phyloP scores from a whole-genome alignment of 2,797 vertebrate species.

The Coregonus suidteri region DNA sequence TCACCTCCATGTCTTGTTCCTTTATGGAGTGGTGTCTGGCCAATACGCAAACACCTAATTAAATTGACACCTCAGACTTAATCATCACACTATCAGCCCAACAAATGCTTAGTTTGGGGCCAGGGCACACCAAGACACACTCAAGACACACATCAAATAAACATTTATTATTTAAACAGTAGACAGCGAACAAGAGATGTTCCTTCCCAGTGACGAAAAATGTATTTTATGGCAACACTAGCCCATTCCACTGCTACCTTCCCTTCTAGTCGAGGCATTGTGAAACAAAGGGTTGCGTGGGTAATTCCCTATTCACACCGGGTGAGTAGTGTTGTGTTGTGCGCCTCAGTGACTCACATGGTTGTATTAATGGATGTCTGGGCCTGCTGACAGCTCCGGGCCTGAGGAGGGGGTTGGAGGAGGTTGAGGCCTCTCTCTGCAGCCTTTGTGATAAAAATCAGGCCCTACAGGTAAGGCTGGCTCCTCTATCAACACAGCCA shows the following conservation, averaged over 20 bases:
- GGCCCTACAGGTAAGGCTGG: conserved; percentile 60
- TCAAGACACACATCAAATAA: conserved; percentile 37
- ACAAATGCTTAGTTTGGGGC: conserved; percentile 49
- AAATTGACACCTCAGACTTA: conserved; percentile 56
- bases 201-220: conserved; percentile 44
- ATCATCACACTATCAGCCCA: conserved; percentile 53
- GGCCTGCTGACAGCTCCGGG: conserved; percentile 35
- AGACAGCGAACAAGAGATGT: conserved; percentile 37
- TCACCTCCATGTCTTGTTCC: not conserved
- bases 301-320: conserved; percentile 45
- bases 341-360: conserved; percentile 43
- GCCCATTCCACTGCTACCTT: conserved; percentile 58
- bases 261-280: conserved; percentile 47
- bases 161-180: conserved; percentile 11
- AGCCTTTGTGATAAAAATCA: conserved; percentile 55
- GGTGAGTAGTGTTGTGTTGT: conserved; percentile 24
- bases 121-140: not conserved
- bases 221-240: conserved; percentile 58
- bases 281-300: conserved; percentile 59
- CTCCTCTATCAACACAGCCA: conserved; percentile 56
- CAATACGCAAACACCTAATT: conserved; percentile 44
- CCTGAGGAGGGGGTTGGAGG: conserved; percentile 19
- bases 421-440: conserved; percentile 6
- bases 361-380: conserved; percentile 34
- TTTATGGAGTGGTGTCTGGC: conserved; percentile 36